Conservation (phyloP, 2,888 invertebrate genomes). For the Bugulina stolonifera region DNA sequence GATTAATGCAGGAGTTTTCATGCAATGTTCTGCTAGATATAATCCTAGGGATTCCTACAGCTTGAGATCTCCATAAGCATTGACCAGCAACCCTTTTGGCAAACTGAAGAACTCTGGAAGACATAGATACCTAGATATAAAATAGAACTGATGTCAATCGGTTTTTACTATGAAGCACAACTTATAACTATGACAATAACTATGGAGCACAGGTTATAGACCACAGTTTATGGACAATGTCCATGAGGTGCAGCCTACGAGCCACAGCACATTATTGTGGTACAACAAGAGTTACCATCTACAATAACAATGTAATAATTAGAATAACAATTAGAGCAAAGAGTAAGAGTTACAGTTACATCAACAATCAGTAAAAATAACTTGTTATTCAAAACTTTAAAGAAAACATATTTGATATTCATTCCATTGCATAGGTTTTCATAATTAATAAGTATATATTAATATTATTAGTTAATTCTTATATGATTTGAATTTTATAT, state of each 20-base stretch:
- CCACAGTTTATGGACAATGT: not conserved
- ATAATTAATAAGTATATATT: too few species aligned
- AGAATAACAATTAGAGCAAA: not conserved
- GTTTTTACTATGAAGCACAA: not conserved
- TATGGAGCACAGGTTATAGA: not conserved
- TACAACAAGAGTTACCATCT: too few species aligned
- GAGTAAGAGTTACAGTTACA: not conserved
- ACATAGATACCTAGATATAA: not conserved
- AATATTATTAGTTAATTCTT: too few species aligned
- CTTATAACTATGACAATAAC: not conserved
- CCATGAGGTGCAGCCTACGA: too few species aligned
- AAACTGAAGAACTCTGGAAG: not conserved
- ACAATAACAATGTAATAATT: not conserved
- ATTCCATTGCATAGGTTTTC: too few species aligned
- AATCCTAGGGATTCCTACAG: not conserved
- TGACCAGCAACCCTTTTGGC: not conserved
- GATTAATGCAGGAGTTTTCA: constrained; percentile 17
- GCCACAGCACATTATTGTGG: too few species aligned
- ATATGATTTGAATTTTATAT: too few species aligned
- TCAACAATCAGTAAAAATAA: too few species aligned
- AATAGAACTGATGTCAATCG: not conserved
- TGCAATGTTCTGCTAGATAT: not conserved
- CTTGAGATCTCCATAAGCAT: not conserved
- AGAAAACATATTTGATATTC: too few species aligned
- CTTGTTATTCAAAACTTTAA: too few species aligned